Evolutionary conservation across 2,113 vertebrate species (phyloP).

Genomic region (Cyanocitta stelleri): DNA sequence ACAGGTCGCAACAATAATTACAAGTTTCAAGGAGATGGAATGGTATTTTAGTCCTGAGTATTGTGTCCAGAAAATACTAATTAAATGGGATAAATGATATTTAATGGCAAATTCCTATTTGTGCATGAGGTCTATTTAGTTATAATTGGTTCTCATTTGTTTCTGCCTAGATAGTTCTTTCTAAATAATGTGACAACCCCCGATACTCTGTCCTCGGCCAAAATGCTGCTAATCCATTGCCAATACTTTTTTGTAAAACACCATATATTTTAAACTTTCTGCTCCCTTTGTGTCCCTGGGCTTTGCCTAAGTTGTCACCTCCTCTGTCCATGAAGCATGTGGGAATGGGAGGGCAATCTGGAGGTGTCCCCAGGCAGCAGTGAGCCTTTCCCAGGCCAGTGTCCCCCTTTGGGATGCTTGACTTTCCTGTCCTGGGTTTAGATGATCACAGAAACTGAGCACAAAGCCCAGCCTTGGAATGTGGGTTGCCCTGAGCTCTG

Average conservation of each 20-base stretch:
- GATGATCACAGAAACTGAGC: neutral
- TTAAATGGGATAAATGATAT: conserved; percentile 78
- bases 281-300: neutral
- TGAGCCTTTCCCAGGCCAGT: neutral
- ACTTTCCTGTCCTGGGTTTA: neutral
- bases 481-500: neutral
- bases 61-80: conserved; percentile 79
- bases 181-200: conserved; percentile 47
- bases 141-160: conserved; percentile 76
- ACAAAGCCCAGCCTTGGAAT: neutral
- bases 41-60: conserved; percentile 66
- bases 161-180: conserved; percentile 60
- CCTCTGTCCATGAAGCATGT: fast-evolving
- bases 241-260: neutral
- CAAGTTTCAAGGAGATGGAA: conserved; percentile 71
- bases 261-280: neutral
- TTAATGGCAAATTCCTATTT: conserved; percentile 77
- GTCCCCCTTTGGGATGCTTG: neutral
- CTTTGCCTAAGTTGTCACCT: neutral
- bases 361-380: neutral
- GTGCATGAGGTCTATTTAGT: conserved; percentile 58
- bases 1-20: conserved; percentile 73
- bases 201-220: neutral
- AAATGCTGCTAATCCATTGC: conserved; percentile 1
- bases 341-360: neutral